phyloP scores from a whole-genome alignment of 1,140 invertebrate species.

The Archivesica marissinica region DNA sequence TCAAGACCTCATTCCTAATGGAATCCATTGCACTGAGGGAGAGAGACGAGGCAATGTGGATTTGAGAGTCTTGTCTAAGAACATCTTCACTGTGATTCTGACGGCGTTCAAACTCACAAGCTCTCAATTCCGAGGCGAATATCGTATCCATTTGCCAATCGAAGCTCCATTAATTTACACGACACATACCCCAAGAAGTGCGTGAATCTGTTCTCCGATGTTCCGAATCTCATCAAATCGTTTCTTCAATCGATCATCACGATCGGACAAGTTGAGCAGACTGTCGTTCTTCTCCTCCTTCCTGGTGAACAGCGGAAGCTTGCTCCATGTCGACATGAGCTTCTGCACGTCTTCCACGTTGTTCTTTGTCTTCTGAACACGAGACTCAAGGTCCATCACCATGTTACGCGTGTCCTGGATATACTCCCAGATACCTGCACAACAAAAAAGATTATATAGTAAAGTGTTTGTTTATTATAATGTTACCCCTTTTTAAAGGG shows the following conservation, averaged over 20 bases:
- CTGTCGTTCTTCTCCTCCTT: slow-evolving; percentile 92
- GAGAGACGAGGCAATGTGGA: too few species aligned
- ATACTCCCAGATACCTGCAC: slow-evolving; percentile 91
- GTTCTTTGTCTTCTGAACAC: slow-evolving; percentile 92
- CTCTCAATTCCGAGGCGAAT: too few species aligned
- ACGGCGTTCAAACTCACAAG: too few species aligned
- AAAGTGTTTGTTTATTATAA: too few species aligned
- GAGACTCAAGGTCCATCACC: slow-evolving; percentile 91
- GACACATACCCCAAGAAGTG: slow-evolving; percentile 86
- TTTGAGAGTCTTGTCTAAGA: too few species aligned
- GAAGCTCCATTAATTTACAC: too few species aligned
- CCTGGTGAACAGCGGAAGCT: slow-evolving; percentile 92
- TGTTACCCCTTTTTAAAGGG: too few species aligned
- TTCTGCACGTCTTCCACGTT: slow-evolving; percentile 92
- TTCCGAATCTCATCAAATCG: slow-evolving; percentile 90
- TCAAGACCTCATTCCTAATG: too few species aligned
- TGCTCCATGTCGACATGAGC: slow-evolving; percentile 91
- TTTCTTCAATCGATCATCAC: slow-evolving; percentile 89
- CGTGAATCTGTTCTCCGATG: slow-evolving; percentile 90
- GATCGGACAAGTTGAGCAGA: slow-evolving; percentile 93
- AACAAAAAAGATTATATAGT: too few species aligned
- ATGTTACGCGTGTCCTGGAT: slow-evolving; percentile 90
- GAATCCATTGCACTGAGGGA: too few species aligned
- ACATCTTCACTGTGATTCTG: too few species aligned
- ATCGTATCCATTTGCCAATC: too few species aligned